Evolutionary conservation across 2,888 invertebrate genomes (phyloP).

Genomic region (Marasmarcha lunaedactyla): DNA sequence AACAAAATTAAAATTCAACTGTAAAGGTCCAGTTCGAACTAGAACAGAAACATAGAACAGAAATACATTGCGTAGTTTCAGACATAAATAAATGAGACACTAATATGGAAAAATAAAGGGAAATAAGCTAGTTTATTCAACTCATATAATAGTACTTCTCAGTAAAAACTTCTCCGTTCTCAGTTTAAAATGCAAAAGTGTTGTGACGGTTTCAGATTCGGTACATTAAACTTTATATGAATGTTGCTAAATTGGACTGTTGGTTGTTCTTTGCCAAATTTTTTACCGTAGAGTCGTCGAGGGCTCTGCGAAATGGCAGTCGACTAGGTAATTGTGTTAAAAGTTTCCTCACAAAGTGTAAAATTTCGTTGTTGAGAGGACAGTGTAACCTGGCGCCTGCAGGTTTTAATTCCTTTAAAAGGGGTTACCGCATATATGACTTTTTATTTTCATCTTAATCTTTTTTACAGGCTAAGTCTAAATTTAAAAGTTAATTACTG

Average conservation of each 20-base stretch:
- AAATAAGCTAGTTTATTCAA: too few species aligned
- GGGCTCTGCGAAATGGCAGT: constrained; percentile 51
- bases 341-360: constrained; percentile 66
- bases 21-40: too few species aligned
- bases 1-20: too few species aligned
- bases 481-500: too few species aligned
- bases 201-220: constrained; percentile 41
- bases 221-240: constrained; percentile 65
- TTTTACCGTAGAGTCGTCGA: constrained; percentile 56
- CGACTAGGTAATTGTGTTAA: constrained; percentile 66
- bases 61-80: too few species aligned
- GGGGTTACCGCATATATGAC: too few species aligned
- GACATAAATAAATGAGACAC: too few species aligned
- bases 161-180: constrained; percentile 1
- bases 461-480: too few species aligned
- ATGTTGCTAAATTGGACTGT: constrained; percentile 61
- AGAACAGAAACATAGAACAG: too few species aligned
- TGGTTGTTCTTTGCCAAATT: constrained; percentile 65
- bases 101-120: too few species aligned
- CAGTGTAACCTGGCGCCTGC: constrained; percentile 27
- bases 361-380: constrained; percentile 49
- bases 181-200: constrained; percentile 1
- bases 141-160: too few species aligned
- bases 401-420: constrained; percentile 53
- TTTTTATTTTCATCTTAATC: too few species aligned